Base-by-base conservation (phyloP, 2,113 vertebrate species). In the Beaufortia kweichowensis region DNA sequence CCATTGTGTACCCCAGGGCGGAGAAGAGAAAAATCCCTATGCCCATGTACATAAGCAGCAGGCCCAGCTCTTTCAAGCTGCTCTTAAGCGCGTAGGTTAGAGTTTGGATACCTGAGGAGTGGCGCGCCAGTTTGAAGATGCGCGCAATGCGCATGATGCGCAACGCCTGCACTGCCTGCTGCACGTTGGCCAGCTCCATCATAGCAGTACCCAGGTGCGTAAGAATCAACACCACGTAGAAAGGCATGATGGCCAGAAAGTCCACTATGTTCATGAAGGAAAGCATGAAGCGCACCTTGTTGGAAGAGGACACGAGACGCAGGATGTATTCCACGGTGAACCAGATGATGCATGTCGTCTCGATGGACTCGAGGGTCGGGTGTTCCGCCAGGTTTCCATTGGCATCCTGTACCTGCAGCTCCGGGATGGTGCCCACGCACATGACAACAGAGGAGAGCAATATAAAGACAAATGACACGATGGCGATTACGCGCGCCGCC, bases 11-110 rank as follows among this genome's bases (percentile, higher is more conserved):
- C 79, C 95, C 97, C 76, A 99, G 88, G 10, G 97, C 97, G 0
- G 97, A 97, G 89, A 99, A 98, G 28, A 98, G 92, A 71, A 98
- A 99, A 59, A 99, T 95, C 15, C 97, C 97, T 65, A 99, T 93
- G 0, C 95, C 96, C 91, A 99, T 92, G 81, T 98, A 98, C 96
- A 98, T 96, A 55, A 99, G 95, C 57, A 99, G 91, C 67, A 99
- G 89, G 0, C 96, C 96, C 0, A 99, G 92, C 82, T 99, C 97
- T 84, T 96, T 96, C 81, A 96, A 94, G 89, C 97, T 98, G 85
- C 95, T 94, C 85, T 96, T 97, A 81, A 99, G 93, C 0, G 97
- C 97, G 0, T 95, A 96, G 0, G 97, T 99, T 78, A 99, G 91
- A 3, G 96, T 99, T 90, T 98, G 96, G 61, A 99, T 94, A 19